phyloP scores from a whole-genome alignment of 2,888 invertebrate genomes.

The Carterocephalus palaemon region DNA sequence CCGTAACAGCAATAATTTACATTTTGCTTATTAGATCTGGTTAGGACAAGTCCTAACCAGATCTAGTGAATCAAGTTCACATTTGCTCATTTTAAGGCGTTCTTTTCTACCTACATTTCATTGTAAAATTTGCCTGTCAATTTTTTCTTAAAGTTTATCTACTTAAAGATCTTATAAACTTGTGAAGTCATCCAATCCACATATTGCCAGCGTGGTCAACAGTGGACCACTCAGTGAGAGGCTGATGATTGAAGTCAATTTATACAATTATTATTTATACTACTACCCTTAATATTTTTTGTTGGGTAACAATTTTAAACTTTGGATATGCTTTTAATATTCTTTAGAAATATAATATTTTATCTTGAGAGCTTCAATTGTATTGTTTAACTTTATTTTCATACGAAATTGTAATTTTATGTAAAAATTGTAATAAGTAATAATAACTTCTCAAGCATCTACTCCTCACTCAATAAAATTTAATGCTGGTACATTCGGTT shows the following conservation, averaged over 20 bases:
- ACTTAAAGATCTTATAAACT: not conserved
- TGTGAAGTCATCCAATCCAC: not conserved
- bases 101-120: conserved; percentile 16
- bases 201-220: too few species aligned
- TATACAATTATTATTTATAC: not conserved
- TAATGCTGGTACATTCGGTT: conserved; percentile 3
- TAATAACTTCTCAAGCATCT: too few species aligned
- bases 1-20: conserved; percentile 16
- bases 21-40: conserved; percentile 20
- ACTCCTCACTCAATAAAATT: too few species aligned
- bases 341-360: too few species aligned
- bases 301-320: too few species aligned
- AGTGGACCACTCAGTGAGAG: not conserved
- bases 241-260: not conserved
- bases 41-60: conserved; percentile 16
- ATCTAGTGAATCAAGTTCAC: too few species aligned
- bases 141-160: not conserved
- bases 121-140: conserved; percentile 20
- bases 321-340: too few species aligned
- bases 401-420: too few species aligned
- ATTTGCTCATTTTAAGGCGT: conserved; percentile 26
- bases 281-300: too few species aligned
- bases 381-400: too few species aligned
- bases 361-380: too few species aligned
- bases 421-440: too few species aligned